Evolutionary conservation across 2,888 invertebrate genomes (phyloP).

Genomic region (Ypsolopha sequella): DNA sequence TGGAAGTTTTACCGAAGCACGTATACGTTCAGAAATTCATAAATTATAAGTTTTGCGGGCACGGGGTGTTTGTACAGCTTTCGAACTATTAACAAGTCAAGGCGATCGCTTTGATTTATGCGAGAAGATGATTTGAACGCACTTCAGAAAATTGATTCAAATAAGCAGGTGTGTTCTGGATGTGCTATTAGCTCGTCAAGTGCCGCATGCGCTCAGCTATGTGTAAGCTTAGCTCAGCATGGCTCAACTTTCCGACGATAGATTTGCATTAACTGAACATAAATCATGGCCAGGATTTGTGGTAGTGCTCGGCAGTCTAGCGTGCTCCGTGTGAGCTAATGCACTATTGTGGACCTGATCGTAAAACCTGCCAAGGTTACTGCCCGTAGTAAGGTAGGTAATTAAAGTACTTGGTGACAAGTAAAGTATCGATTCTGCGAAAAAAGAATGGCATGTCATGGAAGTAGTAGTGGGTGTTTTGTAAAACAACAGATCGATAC

Average conservation of each 20-base stretch:
- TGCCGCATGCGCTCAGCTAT: constrained; percentile 15
- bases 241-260: constrained; percentile 37
- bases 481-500: not conserved
- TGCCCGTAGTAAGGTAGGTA: constrained; percentile 18
- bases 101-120: constrained; percentile 23
- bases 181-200: constrained; percentile 22
- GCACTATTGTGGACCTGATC: constrained; percentile 45
- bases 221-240: constrained; percentile 16
- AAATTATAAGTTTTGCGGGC: not conserved
- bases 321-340: constrained; percentile 21
- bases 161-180: constrained; percentile 24
- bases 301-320: not conserved
- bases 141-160: constrained; percentile 37
- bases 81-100: constrained; percentile 10
- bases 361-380: constrained; percentile 35
- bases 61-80: constrained; percentile 3
- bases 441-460: not conserved
- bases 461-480: not conserved
- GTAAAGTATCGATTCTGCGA: not conserved
- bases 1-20: too few species aligned
- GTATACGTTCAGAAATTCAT: not conserved
- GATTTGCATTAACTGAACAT: constrained; percentile 53
- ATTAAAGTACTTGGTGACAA: not conserved
- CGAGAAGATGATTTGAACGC: constrained; percentile 26
- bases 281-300: constrained; percentile 39